Evolutionary conservation across 2,888 invertebrate genomes (phyloP).

Genomic region (Halictus ligatus): DNA sequence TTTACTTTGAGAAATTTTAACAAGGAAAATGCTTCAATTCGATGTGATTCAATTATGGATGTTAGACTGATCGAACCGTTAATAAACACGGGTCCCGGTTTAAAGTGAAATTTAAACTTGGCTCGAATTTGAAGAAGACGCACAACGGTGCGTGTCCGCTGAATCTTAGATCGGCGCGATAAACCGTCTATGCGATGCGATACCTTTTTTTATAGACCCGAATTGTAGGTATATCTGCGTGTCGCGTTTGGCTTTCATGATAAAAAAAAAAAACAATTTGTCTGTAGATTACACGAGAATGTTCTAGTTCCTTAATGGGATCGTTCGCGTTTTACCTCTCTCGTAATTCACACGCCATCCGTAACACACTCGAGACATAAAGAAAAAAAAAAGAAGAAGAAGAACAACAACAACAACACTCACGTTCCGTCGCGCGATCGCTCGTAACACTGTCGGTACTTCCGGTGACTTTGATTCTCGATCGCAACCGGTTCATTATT

Average conservation of each 20-base stretch:
- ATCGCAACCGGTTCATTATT: constrained; percentile 48
- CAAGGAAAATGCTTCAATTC: constrained; percentile 65
- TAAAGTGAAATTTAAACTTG: constrained; percentile 63
- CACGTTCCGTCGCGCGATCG: constrained; percentile 55
- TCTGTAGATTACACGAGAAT: constrained; percentile 69
- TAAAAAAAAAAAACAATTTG: constrained; percentile 55
- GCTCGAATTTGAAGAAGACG: constrained; percentile 53
- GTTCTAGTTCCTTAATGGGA: constrained; percentile 53
- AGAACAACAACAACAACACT: not conserved
- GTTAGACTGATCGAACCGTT: constrained; percentile 64
- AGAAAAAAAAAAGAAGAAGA: too few relatives aligned
- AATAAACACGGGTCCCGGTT: constrained; percentile 54
- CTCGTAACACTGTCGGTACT: constrained; percentile 46
- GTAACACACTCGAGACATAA: not conserved
- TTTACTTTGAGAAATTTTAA: constrained; percentile 66
- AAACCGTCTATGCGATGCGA: constrained; percentile 55
- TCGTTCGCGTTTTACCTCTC: constrained; percentile 63
- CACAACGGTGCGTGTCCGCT: constrained; percentile 18
- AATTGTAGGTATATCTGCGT: constrained; percentile 62
- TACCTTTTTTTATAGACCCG: constrained; percentile 61
- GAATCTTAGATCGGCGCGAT: constrained; percentile 62
- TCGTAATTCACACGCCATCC: constrained; percentile 56
- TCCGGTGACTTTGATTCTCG: constrained; percentile 42
- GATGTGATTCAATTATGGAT: constrained; percentile 68
- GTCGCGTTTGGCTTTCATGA: constrained; percentile 64